Base-by-base conservation (phyloP, 1,140 invertebrate genomes). In the Orchestia grillus region DNA sequence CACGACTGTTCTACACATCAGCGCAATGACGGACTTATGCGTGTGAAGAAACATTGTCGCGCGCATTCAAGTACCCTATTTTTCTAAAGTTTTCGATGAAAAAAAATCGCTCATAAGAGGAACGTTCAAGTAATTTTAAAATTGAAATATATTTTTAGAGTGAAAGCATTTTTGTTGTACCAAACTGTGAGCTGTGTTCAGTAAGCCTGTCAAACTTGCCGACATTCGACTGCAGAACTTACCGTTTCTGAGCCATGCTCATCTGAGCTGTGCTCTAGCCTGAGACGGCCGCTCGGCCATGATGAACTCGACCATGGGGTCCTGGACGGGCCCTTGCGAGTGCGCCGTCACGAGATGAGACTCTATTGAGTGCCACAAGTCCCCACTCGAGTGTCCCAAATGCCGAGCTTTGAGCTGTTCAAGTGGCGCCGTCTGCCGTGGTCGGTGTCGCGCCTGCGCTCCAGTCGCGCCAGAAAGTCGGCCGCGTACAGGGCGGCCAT, bases 401-500 rank as follows among this genome's bases (percentile, higher is more conserved):
- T 94, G 92, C 92, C 92, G 92, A 94, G 92, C 92, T 94, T 94
- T 40, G 92, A 94, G 92, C 44, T 94, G 0, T 94, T 94, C 92
- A 94, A 94, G 92, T 94, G 92, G 92, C 92, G 41, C 41, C 92
- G 95, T 1, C 95, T 87, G 57, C 95, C 95, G 19, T 95, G 95
- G 95, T 95, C 57, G 57, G 95, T 95, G 95, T 57, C 95, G 8
- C 4, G 96, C 94, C 95, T 96, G 42, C 95, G 96, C 92, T 96
- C 96, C 44, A 96, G 94, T 53, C 47, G 96, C 43, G 96, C 96
- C 43, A 95, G 96, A 53, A 96, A 96, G 95, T 96, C 96, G 19
- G 96, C 96, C 45, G 96, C 96, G 42, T 96, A 96, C 96, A 95
- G 96, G 42, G 96, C 96, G 15, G 96, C 96, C 42, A 96, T 96